Conservation (phyloP, 2,113 vertebrate genomes). For the Esox niger region DNA sequence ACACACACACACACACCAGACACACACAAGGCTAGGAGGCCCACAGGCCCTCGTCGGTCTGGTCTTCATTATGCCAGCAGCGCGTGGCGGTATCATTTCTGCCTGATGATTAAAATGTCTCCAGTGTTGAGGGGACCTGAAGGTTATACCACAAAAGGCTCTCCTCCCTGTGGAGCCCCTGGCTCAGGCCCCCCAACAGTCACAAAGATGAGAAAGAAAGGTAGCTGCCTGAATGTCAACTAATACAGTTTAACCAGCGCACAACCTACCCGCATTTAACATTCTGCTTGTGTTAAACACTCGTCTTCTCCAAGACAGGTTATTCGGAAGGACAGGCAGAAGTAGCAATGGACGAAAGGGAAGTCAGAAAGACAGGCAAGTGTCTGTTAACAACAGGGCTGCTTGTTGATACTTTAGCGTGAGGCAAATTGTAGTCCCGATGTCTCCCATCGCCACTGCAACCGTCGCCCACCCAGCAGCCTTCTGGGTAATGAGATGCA, state of each 20-base stretch:
- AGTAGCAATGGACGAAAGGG: too few relatives aligned
- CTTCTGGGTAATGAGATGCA: conserved; percentile 46
- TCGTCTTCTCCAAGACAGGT: too few relatives aligned
- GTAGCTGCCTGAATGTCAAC: not conserved
- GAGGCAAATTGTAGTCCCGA: not conserved
- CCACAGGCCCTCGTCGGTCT: conserved; percentile 38
- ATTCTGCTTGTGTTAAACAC: not conserved
- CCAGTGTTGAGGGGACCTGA: conserved; percentile 63
- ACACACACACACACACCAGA: not conserved
- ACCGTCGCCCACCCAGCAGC: not conserved
- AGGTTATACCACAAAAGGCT: conserved; percentile 63
- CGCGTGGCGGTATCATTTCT: conserved; percentile 46
- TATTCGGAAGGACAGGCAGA: not conserved
- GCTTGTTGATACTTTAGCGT: not conserved
- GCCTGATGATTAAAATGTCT: conserved; percentile 67
- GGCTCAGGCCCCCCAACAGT: conserved; percentile 1
- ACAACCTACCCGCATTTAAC: not conserved
- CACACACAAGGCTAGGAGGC: not conserved
- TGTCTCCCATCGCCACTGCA: not conserved
- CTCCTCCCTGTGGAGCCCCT: not conserved
- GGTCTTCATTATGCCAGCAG: conserved; percentile 53
- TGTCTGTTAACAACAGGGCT: not conserved
- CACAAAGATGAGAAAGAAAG: not conserved
- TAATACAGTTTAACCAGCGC: not conserved
- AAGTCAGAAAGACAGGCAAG: not conserved